phyloP scores from a whole-genome alignment of 2,888 invertebrate genomes.

The Conus canariensis region DNA sequence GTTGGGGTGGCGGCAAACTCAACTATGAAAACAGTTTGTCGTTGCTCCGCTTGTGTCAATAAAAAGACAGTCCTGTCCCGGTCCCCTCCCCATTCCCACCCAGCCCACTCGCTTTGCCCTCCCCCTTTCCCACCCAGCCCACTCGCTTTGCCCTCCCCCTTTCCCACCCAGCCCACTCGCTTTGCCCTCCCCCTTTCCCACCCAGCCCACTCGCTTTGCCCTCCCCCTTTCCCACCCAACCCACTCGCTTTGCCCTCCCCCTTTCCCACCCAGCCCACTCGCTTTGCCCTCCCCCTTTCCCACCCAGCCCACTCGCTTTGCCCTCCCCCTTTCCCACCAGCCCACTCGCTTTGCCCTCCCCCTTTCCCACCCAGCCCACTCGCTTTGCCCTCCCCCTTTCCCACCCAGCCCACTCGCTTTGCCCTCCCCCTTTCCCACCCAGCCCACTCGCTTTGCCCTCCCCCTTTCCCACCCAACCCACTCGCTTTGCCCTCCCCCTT shows the following conservation, averaged over 20 bases:
- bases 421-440: not conserved
- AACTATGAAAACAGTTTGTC: conserved; percentile 41
- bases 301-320: not conserved
- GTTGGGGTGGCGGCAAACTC: conserved; percentile 40
- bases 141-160: not conserved
- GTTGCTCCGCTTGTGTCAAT: conserved; percentile 27
- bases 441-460: not conserved
- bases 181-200: not conserved
- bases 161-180: not conserved
- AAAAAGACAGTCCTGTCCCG: not conserved
- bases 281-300: not conserved
- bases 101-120: not conserved
- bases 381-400: not conserved
- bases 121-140: not conserved
- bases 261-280: not conserved
- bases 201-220: too few species aligned
- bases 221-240: not conserved
- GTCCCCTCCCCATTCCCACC: not conserved
- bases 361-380: not conserved
- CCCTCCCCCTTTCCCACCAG: too few species aligned
- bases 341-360: not conserved
- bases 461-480: not conserved
- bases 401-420: not conserved
- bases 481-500: not conserved
- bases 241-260: not conserved